phyloP scores from a whole-genome alignment of 2,797 vertebrate species.

The Potorous gilbertii region DNA sequence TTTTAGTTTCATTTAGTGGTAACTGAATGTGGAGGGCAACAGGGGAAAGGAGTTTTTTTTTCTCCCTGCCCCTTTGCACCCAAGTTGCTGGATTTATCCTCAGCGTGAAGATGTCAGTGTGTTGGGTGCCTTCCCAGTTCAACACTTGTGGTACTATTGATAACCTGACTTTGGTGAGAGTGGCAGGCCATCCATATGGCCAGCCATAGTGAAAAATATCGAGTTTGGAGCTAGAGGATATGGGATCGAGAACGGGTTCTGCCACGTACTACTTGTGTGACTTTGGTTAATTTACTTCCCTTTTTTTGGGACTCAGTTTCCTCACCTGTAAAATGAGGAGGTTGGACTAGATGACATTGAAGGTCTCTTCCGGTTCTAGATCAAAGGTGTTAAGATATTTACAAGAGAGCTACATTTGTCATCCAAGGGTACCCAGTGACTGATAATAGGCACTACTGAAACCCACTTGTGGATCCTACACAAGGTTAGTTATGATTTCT shows the following conservation, averaged over 20 bases:
- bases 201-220: neutral
- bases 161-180: neutral
- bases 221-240: neutral
- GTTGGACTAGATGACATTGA: neutral
- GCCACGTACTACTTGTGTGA: neutral
- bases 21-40: neutral
- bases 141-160: neutral
- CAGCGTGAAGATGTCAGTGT: neutral
- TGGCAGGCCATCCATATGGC: neutral
- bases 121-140: neutral
- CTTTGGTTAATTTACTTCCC: neutral
- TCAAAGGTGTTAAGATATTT: neutral
- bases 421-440: neutral
- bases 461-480: neutral
- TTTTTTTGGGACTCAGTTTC: neutral
- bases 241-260: neutral
- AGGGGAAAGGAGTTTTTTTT: neutral
- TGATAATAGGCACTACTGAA: neutral
- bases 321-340: neutral
- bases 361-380: neutral
- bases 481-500: neutral
- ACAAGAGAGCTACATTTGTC: neutral
- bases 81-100: neutral
- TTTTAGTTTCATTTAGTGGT: no score
- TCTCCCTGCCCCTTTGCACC: neutral